Conservation (phyloP, 2,888 invertebrate species). For the Stenoptilia bipunctidactyla region DNA sequence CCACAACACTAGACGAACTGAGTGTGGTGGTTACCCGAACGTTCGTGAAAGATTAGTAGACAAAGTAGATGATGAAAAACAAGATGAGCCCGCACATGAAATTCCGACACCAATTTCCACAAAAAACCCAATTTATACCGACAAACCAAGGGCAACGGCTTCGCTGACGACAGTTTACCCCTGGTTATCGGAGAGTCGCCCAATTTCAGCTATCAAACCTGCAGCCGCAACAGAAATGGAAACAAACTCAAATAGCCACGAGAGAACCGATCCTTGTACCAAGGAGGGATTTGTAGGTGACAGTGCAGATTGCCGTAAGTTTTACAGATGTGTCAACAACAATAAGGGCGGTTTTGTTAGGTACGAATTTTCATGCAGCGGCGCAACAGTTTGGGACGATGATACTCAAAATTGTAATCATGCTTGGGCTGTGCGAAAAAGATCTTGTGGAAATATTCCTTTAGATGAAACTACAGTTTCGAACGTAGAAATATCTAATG, state of each 20-base stretch:
- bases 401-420: conserved; percentile 79
- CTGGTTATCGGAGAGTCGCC: background rate
- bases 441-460: conserved; percentile 29
- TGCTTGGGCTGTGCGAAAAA: conserved; percentile 70
- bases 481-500: background rate
- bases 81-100: conserved; percentile 35
- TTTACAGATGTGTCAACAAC: conserved; percentile 82
- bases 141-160: conserved; percentile 17
- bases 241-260: background rate
- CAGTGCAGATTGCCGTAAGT: conserved; percentile 78
- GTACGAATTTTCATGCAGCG: conserved; percentile 81
- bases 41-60: conserved; percentile 11
- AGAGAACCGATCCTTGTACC: conserved; percentile 40
- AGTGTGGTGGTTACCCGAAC: conserved; percentile 66
- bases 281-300: conserved; percentile 82
- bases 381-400: conserved; percentile 85
- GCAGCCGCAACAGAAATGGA: background rate
- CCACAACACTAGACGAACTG: conserved; percentile 74
- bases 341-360: conserved; percentile 73
- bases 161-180: conserved; percentile 6
- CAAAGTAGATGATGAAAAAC: conserved; percentile 43
- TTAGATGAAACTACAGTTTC: background rate
- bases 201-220: background rate
- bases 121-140: conserved; percentile 24
- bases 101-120: conserved; percentile 42